These are phyloP conservation scores for Podiceps cristatus DNA, from an alignment of 2,113 vertebrate genomes.

Conservation along the genomic window DNA sequence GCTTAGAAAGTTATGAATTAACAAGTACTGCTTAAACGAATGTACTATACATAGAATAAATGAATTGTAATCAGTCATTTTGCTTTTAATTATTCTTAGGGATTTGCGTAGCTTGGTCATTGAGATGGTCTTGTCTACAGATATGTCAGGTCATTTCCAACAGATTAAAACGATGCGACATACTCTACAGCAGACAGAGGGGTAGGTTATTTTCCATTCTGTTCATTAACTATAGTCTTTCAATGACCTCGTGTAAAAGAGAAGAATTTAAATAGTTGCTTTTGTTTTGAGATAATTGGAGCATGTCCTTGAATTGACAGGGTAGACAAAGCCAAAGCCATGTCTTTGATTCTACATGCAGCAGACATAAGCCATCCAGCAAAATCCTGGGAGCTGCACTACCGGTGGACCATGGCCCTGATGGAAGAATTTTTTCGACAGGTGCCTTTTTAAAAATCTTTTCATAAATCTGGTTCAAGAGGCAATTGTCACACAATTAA, in stretches of 20 bases:
- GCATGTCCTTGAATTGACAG: conserved; percentile 80
- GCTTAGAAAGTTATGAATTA: conserved; percentile 49
- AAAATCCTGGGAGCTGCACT: conserved; percentile 91
- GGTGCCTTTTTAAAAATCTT: conserved; percentile 76
- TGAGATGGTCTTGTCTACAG: conserved; percentile 96
- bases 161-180: conserved; percentile 94
- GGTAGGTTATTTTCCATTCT: conserved; percentile 79
- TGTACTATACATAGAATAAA: conserved; percentile 13
- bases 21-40: conserved; percentile 12
- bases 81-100: conserved; percentile 77
- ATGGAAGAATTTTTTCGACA: conserved; percentile 97
- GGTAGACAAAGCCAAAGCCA: conserved; percentile 93
- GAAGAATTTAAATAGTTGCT: conserved; percentile 24
- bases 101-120: conserved; percentile 91
- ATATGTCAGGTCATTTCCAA: conserved; percentile 98
- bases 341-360: conserved; percentile 93
- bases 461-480: conserved; percentile 5
- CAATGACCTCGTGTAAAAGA: conserved; percentile 1
- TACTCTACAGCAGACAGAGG: conserved; percentile 89
- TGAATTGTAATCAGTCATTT: conserved; percentile 35
- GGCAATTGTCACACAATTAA: background rate
- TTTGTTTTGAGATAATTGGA: conserved; percentile 60
- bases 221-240: background rate
- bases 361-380: conserved; percentile 97
- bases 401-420: conserved; percentile 91